phyloP scores from a whole-genome alignment of 2,113 vertebrate genomes.

The Laticauda laticaudata region DNA sequence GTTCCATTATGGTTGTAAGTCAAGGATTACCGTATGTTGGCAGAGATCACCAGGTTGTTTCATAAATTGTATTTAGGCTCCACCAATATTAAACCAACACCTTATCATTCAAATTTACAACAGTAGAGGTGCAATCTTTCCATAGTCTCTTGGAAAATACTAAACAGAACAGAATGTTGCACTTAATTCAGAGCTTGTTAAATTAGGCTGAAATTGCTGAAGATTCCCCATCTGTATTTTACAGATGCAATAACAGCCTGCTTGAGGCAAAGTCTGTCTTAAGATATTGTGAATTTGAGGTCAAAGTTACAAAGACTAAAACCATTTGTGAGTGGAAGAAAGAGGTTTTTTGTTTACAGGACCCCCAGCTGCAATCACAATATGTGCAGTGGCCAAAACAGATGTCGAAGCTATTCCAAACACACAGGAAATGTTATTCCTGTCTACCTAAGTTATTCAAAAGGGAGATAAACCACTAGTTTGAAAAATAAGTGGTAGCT shows the following conservation, averaged over 20 bases:
- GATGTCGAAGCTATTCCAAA: background rate
- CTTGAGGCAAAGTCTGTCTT: background rate
- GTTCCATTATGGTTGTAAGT: background rate
- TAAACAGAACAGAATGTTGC: background rate
- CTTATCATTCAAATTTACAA: constrained; percentile 1
- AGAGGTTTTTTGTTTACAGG: background rate
- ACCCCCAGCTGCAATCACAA: background rate
- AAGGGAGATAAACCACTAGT: background rate
- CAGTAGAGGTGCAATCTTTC: background rate
- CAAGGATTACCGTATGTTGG: background rate
- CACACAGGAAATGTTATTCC: background rate
- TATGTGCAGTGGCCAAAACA: background rate
- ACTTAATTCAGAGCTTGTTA: background rate
- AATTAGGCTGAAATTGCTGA: background rate
- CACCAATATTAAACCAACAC: background rate
- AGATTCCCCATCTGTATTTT: background rate
- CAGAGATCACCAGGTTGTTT: background rate
- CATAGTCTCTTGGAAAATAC: background rate
- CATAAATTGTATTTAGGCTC: background rate
- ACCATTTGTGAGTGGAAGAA: background rate
- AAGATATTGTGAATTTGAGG: background rate
- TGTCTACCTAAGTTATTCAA: background rate
- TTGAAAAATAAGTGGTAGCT: background rate
- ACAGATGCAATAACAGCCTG: background rate
- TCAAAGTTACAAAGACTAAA: background rate